These are phyloP conservation scores for Zapornia atra DNA, from an alignment of 2,113 vertebrate species.

Conservation along the genomic window DNA sequence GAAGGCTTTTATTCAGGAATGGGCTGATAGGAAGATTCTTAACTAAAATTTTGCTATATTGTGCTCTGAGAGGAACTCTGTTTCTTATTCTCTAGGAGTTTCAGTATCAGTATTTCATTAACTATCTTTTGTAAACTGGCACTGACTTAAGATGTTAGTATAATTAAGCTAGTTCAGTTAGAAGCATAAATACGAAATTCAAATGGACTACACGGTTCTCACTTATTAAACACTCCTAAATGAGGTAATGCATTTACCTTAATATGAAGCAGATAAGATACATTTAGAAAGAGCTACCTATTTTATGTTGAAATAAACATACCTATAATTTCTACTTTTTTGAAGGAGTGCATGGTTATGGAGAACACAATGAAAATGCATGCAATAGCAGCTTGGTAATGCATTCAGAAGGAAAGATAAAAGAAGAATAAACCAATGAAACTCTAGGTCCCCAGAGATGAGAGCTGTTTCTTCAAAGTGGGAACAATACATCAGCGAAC, in stretches of 20 bases:
- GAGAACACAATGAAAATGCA: constrained; percentile 8
- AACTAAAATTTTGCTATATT: not conserved
- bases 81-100: constrained; percentile 27
- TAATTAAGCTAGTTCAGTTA: not conserved
- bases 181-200: constrained; percentile 30
- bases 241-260: not conserved
- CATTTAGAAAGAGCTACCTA: not conserved
- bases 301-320: constrained; percentile 8
- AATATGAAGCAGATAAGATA: not conserved
- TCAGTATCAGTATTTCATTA: constrained; percentile 41
- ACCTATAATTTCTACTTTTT: not conserved
- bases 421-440: constrained; percentile 10
- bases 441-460: not conserved
- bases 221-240: not conserved
- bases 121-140: not conserved
- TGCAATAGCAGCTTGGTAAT: not conserved
- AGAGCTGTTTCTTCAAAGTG: not conserved
- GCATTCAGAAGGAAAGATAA: not conserved
- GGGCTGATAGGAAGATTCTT: not conserved
- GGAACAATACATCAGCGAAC: not conserved
- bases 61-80: not conserved
- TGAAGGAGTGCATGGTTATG: not conserved
- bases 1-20: constrained; percentile 1
- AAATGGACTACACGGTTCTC: not conserved
- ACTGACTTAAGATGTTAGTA: not conserved